phyloP scores from a whole-genome alignment of 1,140 invertebrate species.

The Archivesica marissinica region DNA sequence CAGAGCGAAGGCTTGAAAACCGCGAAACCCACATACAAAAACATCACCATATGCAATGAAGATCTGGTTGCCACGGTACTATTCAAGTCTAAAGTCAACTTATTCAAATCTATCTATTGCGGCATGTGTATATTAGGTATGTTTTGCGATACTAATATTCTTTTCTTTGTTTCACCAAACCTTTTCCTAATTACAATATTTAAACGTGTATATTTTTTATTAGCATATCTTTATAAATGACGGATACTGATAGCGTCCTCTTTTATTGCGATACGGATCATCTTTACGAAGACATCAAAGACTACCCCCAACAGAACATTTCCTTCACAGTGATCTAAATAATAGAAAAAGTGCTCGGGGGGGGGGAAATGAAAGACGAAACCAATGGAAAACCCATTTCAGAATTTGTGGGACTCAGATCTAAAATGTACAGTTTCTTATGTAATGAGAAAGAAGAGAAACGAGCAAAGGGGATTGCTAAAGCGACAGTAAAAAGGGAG shows the following conservation, averaged over 20 bases:
- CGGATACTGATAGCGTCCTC: constrained; percentile 83
- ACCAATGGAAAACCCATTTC: constrained; percentile 70
- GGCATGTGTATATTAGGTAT: constrained; percentile 67
- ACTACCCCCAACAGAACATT: constrained; percentile 52
- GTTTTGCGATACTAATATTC: constrained; percentile 11
- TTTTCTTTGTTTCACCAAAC: too few species aligned
- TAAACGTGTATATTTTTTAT: constrained; percentile 71
- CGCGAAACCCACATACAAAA: constrained; percentile 80
- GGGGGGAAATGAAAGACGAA: constrained; percentile 85
- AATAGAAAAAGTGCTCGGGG: constrained; percentile 85
- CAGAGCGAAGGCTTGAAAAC: constrained; percentile 49
- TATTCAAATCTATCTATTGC: constrained; percentile 72
- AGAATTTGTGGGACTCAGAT: constrained; percentile 24
- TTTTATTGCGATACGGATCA: constrained; percentile 82
- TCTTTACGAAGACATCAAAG: constrained; percentile 81
- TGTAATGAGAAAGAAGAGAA: constrained; percentile 66
- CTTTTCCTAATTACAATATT: constrained; percentile 73
- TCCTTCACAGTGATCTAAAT: constrained; percentile 71
- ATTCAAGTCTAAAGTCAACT: constrained; percentile 56
- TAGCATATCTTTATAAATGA: constrained; percentile 74
- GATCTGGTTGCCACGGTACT: constrained; percentile 66
- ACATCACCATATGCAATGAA: constrained; percentile 77
- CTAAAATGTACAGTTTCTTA: constrained; percentile 38
- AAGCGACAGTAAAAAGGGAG: constrained; percentile 6
- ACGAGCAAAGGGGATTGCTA: constrained; percentile 63